Evolutionary conservation across 2,113 vertebrate species (phyloP).

Genomic region (Tychaedon coryphoeus): DNA sequence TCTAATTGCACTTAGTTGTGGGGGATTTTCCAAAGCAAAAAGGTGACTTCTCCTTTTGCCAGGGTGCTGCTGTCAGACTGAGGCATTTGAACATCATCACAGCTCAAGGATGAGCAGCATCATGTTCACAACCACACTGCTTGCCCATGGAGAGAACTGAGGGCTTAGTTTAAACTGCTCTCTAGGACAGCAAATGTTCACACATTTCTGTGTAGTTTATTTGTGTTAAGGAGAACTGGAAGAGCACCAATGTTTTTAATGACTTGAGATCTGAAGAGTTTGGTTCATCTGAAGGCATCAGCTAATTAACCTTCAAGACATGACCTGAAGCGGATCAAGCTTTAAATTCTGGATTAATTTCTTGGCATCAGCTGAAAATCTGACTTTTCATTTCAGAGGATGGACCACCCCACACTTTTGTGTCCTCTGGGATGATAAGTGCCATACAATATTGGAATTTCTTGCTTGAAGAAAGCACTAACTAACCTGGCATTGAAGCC

Average conservation of each 20-base stretch:
- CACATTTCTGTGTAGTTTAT: neutral
- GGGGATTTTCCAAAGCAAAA: slow-evolving; percentile 52
- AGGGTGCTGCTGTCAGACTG: neutral
- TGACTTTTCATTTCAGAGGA: neutral
- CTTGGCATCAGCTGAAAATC: neutral
- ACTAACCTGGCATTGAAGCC: neutral
- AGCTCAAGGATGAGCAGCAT: neutral
- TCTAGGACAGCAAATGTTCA: neutral
- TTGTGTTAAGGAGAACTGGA: neutral
- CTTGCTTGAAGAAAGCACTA: neutral
- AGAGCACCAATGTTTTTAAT: neutral
- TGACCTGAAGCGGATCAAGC: neutral
- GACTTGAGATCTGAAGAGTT: neutral
- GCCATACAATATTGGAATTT: neutral
- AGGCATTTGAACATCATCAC: neutral
- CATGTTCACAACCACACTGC: neutral
- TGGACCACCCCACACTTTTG: neutral
- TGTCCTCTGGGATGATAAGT: neutral
- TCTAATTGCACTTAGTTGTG: neutral
- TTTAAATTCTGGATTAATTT: neutral
- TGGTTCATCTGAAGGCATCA: neutral
- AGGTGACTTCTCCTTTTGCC: slow-evolving; percentile 16
- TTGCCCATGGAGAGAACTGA: neutral
- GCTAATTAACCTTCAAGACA: neutral
- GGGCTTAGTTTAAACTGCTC: neutral